Evolutionary conservation across 1,140 invertebrate genomes (phyloP).

Genomic region (Brachionus asplanchnoidis): DNA sequence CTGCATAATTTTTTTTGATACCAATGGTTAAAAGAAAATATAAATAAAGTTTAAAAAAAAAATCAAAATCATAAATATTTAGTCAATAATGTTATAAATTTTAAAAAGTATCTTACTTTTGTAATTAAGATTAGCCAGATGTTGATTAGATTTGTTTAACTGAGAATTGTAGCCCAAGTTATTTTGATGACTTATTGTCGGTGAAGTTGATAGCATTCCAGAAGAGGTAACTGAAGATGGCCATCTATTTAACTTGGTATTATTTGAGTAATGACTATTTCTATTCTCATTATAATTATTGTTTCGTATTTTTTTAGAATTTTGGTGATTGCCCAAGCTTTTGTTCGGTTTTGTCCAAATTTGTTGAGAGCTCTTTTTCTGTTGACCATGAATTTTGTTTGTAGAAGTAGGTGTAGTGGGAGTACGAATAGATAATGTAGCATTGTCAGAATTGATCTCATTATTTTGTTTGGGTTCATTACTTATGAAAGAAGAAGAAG

Average conservation of each 20-base stretch:
- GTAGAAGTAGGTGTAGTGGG: slow-evolving; percentile 7
- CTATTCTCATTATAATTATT: slow-evolving; percentile 5
- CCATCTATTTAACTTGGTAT: slow-evolving; percentile 12
- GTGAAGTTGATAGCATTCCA: not conserved
- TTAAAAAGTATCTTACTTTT: slow-evolving; percentile 4
- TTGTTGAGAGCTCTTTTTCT: not conserved
- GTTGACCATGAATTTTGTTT: not conserved
- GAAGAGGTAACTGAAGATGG: not conserved
- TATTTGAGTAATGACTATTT: not conserved
- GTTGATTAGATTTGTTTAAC: not conserved
- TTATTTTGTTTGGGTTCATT: not conserved
- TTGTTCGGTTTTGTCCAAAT: not conserved
- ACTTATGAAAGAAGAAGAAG: not conserved
- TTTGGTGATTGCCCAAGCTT: not conserved
- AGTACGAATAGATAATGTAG: not conserved
- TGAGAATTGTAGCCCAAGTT: not conserved
- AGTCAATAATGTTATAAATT: not conserved
- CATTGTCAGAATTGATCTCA: not conserved
- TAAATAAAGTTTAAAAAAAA: no score
- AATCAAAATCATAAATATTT: no score
- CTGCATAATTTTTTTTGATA: no score
- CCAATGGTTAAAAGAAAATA: no score
- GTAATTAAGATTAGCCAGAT: not conserved
- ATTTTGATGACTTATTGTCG: not conserved
- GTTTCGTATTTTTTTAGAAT: not conserved